These are phyloP conservation scores for Diloba caeruleocephala DNA, from an alignment of 2,888 invertebrate species.

Conservation along the genomic window DNA sequence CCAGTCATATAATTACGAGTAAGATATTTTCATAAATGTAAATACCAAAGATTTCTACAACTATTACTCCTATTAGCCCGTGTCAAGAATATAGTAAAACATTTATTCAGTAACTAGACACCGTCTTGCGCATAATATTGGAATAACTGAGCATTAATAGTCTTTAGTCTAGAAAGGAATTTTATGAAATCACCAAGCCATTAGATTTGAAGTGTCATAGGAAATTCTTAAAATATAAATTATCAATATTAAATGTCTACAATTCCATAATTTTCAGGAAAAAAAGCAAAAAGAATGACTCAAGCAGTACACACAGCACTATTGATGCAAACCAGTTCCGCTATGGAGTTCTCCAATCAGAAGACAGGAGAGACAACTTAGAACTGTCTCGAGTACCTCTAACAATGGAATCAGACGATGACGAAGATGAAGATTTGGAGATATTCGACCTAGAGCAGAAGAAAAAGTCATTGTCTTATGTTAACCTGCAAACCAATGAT, in stretches of 20 bases:
- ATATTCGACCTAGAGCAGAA: constrained; percentile 85
- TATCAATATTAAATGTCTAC: background rate
- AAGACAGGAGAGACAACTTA: constrained; percentile 80
- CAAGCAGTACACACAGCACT: constrained; percentile 68
- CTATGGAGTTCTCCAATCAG: constrained; percentile 85
- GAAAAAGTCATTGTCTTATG: constrained; percentile 82
- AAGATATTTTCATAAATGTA: too few species aligned
- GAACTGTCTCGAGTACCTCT: constrained; percentile 82
- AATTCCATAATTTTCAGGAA: constrained; percentile 69
- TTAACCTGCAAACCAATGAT: constrained; percentile 79
- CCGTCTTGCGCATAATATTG: too few species aligned
- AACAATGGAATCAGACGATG: constrained; percentile 86
- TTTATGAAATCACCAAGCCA: background rate
- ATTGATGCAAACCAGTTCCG: constrained; percentile 83
- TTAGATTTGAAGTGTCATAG: background rate
- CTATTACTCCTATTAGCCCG: too few species aligned
- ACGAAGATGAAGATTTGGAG: constrained; percentile 85
- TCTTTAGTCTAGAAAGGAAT: background rate
- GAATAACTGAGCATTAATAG: too few species aligned
- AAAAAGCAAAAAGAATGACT: constrained; percentile 74
- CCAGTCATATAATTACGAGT: too few species aligned
- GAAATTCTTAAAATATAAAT: background rate
- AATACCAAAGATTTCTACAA: too few species aligned
- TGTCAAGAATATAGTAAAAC: too few species aligned
- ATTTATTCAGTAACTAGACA: too few species aligned